These are phyloP conservation scores for Podarcis siculus DNA, from an alignment of 2,797 vertebrate genomes.

Conservation along the genomic window DNA sequence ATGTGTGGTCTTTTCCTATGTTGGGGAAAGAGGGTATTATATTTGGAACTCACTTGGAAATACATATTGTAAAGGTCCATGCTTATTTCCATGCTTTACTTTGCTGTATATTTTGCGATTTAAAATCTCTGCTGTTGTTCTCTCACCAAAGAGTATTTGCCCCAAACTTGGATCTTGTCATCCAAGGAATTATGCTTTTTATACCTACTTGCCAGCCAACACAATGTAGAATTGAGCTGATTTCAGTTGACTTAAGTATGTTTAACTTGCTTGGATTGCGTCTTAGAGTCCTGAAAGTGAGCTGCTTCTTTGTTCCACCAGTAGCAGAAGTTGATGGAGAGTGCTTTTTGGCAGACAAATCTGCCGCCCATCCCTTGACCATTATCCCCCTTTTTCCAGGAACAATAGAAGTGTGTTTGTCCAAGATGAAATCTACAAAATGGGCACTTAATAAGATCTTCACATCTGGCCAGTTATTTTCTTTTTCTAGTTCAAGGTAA, in stretches of 20 bases:
- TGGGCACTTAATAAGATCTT: background rate
- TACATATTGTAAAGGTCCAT: no score
- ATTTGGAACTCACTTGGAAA: no score
- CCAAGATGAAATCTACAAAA: background rate
- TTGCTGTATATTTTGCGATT: no score
- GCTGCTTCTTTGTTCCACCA: background rate
- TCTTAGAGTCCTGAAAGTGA: background rate
- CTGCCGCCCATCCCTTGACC: background rate
- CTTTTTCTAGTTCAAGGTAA: background rate
- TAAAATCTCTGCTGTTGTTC: no score
- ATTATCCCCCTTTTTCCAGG: background rate
- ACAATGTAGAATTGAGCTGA: no score
- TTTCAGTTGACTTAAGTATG: background rate
- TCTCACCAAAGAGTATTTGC: no score
- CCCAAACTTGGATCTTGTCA: no score
- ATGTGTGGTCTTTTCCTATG: no score
- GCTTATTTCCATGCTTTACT: no score
- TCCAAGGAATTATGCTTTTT: no score
- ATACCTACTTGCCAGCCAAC: no score
- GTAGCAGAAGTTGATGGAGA: background rate
- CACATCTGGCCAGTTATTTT: background rate
- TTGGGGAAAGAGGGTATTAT: no score
- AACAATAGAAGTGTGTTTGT: background rate
- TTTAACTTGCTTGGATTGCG: background rate
- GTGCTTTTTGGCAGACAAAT: background rate